A percentile compares a stretch with the other conserved stretches of the same genome.
Evolutionary conservation across 2,113 vertebrate species (phyloP).

Genomic region (Opisthocomus hoazin): DNA sequence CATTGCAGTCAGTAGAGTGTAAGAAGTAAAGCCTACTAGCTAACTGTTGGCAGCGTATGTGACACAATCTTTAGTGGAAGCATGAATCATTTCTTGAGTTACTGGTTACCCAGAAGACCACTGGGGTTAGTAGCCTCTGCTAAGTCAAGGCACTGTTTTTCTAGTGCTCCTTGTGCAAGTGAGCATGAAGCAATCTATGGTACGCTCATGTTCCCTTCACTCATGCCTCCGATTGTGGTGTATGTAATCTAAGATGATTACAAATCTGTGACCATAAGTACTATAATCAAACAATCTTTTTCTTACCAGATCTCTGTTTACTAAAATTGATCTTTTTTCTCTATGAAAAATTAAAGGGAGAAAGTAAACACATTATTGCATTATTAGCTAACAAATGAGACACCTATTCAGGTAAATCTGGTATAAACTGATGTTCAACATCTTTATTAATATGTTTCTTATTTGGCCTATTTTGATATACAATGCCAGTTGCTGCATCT

Average conservation of each 20-base stretch:
- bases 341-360: not conserved
- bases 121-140: not conserved
- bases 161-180: not conserved
- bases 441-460: not conserved
- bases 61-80: not conserved
- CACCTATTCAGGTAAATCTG: not conserved
- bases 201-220: not conserved
- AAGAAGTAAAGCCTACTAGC: not conserved
- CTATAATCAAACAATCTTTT: not conserved
- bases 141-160: not conserved
- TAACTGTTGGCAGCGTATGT: not conserved
- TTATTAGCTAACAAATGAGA: not conserved
- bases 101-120: not conserved
- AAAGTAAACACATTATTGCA: not conserved
- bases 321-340: not conserved
- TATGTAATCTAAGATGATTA: not conserved
- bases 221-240: not conserved
- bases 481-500: not conserved
- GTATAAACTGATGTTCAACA: not conserved
- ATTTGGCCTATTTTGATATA: not conserved
- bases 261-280: not conserved
- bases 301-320: not conserved
- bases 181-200: not conserved
- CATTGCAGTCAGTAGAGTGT: not conserved
- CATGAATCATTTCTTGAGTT: not conserved